These are phyloP conservation scores for Maniola hyperantus DNA, from an alignment of 2,888 invertebrate genomes.

Conservation along the genomic window DNA sequence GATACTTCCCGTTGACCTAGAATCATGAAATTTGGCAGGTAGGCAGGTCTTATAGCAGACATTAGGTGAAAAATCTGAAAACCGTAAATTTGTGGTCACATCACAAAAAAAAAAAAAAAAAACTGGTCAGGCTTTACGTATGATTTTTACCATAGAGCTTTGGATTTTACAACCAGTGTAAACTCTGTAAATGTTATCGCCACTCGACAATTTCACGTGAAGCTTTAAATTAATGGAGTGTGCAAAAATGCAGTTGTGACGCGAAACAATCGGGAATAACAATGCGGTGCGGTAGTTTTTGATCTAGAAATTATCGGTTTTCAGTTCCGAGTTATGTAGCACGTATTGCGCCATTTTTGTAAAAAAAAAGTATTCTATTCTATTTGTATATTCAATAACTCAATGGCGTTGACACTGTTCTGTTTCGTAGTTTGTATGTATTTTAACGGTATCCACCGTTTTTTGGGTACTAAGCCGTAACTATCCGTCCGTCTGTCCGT, in stretches of 20 bases:
- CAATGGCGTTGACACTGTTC: neutral
- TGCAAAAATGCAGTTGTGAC: constrained; percentile 30
- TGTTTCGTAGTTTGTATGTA: neutral
- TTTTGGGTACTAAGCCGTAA: no score
- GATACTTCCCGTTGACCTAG: no score
- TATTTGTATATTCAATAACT: neutral
- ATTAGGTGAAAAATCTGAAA: no score
- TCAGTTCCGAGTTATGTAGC: constrained; percentile 1
- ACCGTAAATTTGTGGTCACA: no score
- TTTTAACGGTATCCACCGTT: no score
- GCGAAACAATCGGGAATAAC: constrained; percentile 21
- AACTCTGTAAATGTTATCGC: constrained; percentile 4
- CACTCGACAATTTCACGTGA: neutral
- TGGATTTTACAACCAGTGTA: neutral
- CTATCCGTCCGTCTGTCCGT: no score
- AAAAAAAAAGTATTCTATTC: neutral
- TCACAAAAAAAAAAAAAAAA: no score
- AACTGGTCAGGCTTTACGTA: no score
- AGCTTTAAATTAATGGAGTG: constrained; percentile 18
- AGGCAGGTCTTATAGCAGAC: no score
- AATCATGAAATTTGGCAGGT: no score
- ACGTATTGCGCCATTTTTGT: neutral
- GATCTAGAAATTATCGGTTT: constrained; percentile 19
- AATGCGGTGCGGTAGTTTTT: constrained; percentile 10
- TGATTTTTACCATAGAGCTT: no score